Conservation (phyloP, 2,113 vertebrate species). For the Labeo catla region DNA sequence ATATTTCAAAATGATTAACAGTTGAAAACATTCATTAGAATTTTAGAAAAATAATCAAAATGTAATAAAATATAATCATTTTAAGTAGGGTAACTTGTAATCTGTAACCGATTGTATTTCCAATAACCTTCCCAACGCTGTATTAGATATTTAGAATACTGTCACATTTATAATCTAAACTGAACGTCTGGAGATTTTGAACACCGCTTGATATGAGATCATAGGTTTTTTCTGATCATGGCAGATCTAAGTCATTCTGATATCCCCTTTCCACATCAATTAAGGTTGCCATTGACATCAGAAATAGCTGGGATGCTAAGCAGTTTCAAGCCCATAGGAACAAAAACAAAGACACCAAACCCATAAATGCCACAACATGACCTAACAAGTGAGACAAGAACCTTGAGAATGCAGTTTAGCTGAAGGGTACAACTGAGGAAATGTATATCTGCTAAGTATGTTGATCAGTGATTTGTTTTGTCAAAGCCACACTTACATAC, state of each 20-base stretch:
- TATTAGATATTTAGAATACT: background rate
- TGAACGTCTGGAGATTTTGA: background rate
- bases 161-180: background rate
- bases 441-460: slow-evolving; percentile 58
- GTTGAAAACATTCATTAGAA: too few relatives aligned
- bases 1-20: too few relatives aligned
- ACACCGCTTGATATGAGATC: background rate
- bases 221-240: background rate
- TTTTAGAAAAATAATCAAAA: too few relatives aligned
- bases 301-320: slow-evolving; percentile 2
- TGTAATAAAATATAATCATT: too few relatives aligned
- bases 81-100: too few relatives aligned
- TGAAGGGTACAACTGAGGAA: slow-evolving; percentile 66
- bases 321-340: slow-evolving; percentile 55
- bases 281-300: slow-evolving; percentile 16
- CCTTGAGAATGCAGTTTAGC: slow-evolving; percentile 67
- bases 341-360: slow-evolving; percentile 65
- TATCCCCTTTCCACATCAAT: background rate
- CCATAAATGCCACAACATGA: slow-evolving; percentile 79
- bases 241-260: slow-evolving; percentile 11
- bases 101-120: too few relatives aligned
- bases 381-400: slow-evolving; percentile 73
- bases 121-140: too few relatives aligned
- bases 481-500: slow-evolving; percentile 4
- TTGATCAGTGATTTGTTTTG: slow-evolving; percentile 55